Evolutionary conservation across 2,797 vertebrate species (phyloP).

Genomic region (Amazona finschi): DNA sequence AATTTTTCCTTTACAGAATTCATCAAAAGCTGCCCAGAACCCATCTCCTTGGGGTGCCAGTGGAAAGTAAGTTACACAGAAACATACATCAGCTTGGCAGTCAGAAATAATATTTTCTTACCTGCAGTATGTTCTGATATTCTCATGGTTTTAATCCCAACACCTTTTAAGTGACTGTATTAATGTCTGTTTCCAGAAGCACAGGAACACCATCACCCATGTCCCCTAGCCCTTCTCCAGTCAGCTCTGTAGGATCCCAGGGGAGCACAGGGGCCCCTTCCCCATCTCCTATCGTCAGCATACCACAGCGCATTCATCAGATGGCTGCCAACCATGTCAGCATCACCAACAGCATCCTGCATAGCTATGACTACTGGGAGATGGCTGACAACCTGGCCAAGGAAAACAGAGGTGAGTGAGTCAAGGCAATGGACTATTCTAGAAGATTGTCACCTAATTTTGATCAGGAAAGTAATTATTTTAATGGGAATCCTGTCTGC

Average conservation of each 20-base stretch:
- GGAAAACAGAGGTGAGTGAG: slow-evolving; percentile 89
- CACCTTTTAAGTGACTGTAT: background rate
- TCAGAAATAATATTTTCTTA: background rate
- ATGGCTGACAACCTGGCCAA: slow-evolving; percentile 95
- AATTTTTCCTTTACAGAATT: slow-evolving; percentile 81
- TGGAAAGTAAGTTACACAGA: slow-evolving; percentile 85
- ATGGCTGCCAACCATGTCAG: slow-evolving; percentile 98
- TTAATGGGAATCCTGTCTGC: background rate
- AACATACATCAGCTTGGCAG: background rate
- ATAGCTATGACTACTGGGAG: slow-evolving; percentile 99
- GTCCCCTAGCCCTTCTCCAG: slow-evolving; percentile 83
- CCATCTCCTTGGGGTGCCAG: slow-evolving; percentile 83
- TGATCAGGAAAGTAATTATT: background rate
- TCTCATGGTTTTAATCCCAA: background rate
- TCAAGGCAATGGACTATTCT: background rate
- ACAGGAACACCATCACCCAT: slow-evolving; percentile 81
- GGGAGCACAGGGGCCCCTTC: slow-evolving; percentile 75
- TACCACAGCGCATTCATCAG: slow-evolving; percentile 98
- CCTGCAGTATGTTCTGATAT: background rate
- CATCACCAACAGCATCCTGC: slow-evolving; percentile 98
- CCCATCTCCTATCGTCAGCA: slow-evolving; percentile 88
- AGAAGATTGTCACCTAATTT: background rate
- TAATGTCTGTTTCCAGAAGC: slow-evolving; percentile 75
- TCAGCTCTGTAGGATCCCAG: slow-evolving; percentile 82
- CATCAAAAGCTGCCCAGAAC: slow-evolving; percentile 87